Conservation (phyloP, 2,888 invertebrate genomes). For the Charanyca ferruginea region DNA sequence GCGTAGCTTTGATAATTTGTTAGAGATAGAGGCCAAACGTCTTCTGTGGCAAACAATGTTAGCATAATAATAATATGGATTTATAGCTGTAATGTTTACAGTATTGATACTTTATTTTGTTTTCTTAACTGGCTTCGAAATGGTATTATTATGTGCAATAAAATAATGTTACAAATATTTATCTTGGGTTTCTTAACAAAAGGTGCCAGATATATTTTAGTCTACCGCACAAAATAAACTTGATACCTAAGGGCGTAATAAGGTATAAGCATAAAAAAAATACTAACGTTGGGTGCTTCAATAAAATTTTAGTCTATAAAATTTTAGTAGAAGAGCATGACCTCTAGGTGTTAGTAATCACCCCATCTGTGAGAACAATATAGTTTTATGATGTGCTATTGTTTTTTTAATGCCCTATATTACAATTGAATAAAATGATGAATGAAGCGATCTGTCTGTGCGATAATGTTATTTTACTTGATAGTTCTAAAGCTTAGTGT, state of each 20-base stretch:
- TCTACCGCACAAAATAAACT: conserved; percentile 6
- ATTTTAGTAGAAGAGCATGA: conserved; percentile 1
- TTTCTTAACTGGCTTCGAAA: too few relatives aligned
- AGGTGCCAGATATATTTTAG: too few relatives aligned
- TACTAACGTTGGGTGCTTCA: conserved; percentile 3
- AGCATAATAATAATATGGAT: neutral
- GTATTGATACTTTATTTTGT: too few relatives aligned
- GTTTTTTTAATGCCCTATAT: conserved; percentile 41
- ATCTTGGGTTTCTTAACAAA: neutral
- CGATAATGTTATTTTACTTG: conserved; percentile 30
- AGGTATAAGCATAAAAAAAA: conserved; percentile 16
- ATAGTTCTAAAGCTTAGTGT: conserved; percentile 29
- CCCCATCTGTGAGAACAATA: conserved; percentile 11
- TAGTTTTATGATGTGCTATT: conserved; percentile 46
- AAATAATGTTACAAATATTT: neutral
- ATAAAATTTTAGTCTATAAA: conserved; percentile 37
- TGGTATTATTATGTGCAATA: neutral
- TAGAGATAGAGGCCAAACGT: neutral
- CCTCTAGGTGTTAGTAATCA: conserved; percentile 15
- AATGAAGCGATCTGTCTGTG: conserved; percentile 38
- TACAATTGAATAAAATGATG: conserved; percentile 44
- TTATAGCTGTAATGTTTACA: neutral
- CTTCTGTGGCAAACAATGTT: neutral
- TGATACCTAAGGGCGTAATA: too few relatives aligned
- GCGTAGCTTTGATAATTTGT: conserved; percentile 23